Base-by-base conservation (phyloP, 1,140 invertebrate species). In the Lethrus apterus region DNA sequence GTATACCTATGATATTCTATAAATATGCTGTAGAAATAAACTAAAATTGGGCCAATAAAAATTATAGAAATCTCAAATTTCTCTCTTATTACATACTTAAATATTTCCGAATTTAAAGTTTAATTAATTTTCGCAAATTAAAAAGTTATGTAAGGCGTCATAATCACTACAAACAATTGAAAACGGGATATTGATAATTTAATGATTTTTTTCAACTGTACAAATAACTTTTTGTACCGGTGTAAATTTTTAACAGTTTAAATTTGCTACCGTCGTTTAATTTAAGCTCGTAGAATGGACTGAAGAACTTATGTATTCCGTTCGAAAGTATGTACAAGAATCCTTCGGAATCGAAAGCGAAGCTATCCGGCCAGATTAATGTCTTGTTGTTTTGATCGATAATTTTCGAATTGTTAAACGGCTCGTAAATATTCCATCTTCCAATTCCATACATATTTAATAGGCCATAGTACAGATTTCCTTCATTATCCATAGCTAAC, bases 351-450 rank as follows among this genome's bases (percentile, higher is more conserved):
- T 84, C 81, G 51, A 84, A 80, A 3, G 74, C 73, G 56, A 86
- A 83, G n/a, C 73, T 74, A 50, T 81, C 78, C 0, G 81, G 75
- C 82, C 83, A 86, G 56, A 84, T 79, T 56, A 84, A 76, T 31
- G 75, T 73, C 18, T 69, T 71, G 5, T 75, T 69, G 61, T 84
- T 80, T 36, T 74, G 67, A 2, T 79, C 74, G 31, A 84, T 76
- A 14, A 81, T 72, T n/a, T 74, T 64, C 47, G 59, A 67, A 1
- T 48, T 58, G 24, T 68, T 69, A 8, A 69, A 65, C 0, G 49
- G 38, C 51, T 56, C 58, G 24, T 61, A 69, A 14, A 72, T 78
- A 56, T 84, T 78, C 80, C 81, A 84, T 60, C 72, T 74, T 1
- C 74, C 74, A 17, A 85, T 74, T 2, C 78, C 76, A 45, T 82